Percentiles rank a stretch among this genome's conserved stretches.
Evolutionary conservation across 2,797 vertebrate species (phyloP).

Genomic region (Decapterus maruadsi): DNA sequence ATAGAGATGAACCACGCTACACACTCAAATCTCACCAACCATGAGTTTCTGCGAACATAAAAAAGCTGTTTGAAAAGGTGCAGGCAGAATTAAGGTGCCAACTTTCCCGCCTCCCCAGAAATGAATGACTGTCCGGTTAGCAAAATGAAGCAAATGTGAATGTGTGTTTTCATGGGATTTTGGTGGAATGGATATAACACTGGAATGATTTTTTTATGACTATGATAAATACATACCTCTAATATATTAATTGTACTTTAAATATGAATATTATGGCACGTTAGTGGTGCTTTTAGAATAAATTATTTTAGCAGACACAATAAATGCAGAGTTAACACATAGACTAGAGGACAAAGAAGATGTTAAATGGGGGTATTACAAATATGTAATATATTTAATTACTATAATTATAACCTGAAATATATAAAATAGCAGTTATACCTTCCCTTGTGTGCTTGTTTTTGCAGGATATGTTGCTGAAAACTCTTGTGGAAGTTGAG

Average conservation of each 20-base stretch:
- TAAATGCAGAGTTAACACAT: neutral
- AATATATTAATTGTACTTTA: neutral
- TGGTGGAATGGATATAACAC: neutral
- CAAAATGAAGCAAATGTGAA: neutral
- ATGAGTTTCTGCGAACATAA: constrained; percentile 1
- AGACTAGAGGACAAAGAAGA: constrained; percentile 55
- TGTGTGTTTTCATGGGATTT: constrained; percentile 1
- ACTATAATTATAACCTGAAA: neutral
- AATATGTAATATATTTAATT: neutral
- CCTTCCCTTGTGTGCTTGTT: neutral
- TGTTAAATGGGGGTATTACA: constrained; percentile 21
- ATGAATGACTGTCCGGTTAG: neutral
- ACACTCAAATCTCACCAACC: neutral
- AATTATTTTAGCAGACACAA: neutral
- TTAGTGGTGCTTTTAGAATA: constrained; percentile 12
- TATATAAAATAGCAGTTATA: neutral
- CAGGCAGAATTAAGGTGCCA: neutral
- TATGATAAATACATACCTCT: neutral
- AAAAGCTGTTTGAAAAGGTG: constrained; percentile 7
- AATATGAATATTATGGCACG: constrained; percentile 1
- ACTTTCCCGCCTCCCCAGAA: neutral
- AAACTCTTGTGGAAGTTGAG: neutral
- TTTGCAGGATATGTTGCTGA: neutral
- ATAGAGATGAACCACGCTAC: neutral
- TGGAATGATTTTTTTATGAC: neutral